Percentiles rank a stretch among this genome's conserved stretches.
Evolutionary conservation across 2,113 vertebrate genomes (phyloP).

Genomic region (Thamnophis sirtalis): DNA sequence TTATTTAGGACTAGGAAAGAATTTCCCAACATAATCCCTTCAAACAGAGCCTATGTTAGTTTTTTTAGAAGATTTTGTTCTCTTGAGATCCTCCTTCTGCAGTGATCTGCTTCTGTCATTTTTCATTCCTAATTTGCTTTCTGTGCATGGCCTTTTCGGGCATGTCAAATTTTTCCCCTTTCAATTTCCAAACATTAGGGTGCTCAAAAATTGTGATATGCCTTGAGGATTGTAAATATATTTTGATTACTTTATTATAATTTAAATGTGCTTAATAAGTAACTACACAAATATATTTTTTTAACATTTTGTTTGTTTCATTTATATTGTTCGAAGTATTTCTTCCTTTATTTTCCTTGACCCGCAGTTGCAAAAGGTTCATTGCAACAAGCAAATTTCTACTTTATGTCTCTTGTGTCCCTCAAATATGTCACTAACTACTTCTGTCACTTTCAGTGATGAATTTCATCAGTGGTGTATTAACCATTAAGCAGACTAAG

Average conservation of each 20-base stretch:
- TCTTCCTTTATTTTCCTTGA: background rate
- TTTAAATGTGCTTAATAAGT: too few species aligned
- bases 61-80: background rate
- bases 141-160: background rate
- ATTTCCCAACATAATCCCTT: background rate
- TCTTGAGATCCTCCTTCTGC: background rate
- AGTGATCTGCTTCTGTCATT: background rate
- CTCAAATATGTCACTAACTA: background rate
- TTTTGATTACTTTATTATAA: too few species aligned
- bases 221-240: too few species aligned
- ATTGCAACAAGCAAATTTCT: background rate
- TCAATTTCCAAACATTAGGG: too few species aligned
- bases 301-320: too few species aligned
- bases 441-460: background rate
- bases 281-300: too few species aligned
- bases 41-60: background rate
- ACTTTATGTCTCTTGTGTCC: background rate
- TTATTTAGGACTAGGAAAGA: background rate
- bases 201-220: too few species aligned
- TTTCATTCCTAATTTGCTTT: background rate
- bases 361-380: background rate
- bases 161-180: too few species aligned
- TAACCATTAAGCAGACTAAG: too few species aligned
- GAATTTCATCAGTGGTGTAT: background rate
- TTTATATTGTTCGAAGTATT: background rate